Evolutionary conservation across 2,113 vertebrate genomes (phyloP), one percentile per base, ranked within the genome.

Genomic region (Aphyosemion australe): DNA sequence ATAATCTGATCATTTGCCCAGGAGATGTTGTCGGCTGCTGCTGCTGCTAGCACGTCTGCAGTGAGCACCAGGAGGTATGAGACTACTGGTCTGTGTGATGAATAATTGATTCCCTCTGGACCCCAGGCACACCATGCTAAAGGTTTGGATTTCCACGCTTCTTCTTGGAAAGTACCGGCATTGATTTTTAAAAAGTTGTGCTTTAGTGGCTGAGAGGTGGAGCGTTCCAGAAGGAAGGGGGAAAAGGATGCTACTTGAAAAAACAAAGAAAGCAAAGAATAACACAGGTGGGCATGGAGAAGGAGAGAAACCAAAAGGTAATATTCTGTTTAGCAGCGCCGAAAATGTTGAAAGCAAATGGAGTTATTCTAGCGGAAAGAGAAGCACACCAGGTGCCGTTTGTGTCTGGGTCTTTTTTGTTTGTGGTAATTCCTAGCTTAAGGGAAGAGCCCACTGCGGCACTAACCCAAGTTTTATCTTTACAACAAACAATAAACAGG

Each of bases 61-160:
- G 31, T 10, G 45, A 58, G 46, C 68, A 46, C 65, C 65, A 61
- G 79, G 74, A 74, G 69, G 62, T 80, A 47, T 72, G 68, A 19
- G 46, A 64, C 80, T 77, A 65, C 69, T 43, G 57, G 51, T 46
- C 64, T 53, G 64, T 63, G 51, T 71, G 46, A 84, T 87, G 65
- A 89, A 92, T 90, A 91, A 92, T 90, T 88, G 70, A 91, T 90
- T 76, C 70, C 74, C 71, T 54, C 54, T 13, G 51, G 80, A 85
- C 73, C 52, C 54, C 67, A 66, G 76, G 57, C 66, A 51, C 74
- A 78, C 61, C 74, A 70, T 14, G 45, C 32, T 69, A 81, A 84
- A 90, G 76, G 83, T 81, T 83, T 88, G 71, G 65, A 73, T 84
- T 74, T 86, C 60, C 69, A 65, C 50, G 52, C 54, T 9, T 70